Conservation (phyloP, 2,113 vertebrate genomes). For the Phoenicopterus ruber region DNA sequence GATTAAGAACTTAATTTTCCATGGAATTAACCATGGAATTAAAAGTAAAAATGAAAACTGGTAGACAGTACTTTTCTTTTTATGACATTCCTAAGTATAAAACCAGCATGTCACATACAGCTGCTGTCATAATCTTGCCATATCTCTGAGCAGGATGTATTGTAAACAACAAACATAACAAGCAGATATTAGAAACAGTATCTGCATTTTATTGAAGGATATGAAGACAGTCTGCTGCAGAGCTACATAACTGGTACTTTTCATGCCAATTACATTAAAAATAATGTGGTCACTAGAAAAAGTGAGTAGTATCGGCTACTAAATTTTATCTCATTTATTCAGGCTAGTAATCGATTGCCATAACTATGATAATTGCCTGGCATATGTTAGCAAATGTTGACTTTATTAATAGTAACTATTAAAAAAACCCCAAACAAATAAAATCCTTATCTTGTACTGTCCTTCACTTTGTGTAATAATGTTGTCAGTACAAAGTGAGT, state of each 20-base stretch:
- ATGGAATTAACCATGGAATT: not conserved
- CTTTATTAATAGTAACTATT: not conserved
- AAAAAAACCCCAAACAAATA: not conserved
- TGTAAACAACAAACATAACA: not conserved
- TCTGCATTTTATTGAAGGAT: not conserved
- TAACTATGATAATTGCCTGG: not conserved
- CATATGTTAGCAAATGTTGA: not conserved
- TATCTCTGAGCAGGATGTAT: not conserved
- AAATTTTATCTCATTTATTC: not conserved
- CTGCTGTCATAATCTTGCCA: not conserved
- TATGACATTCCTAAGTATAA: not conserved
- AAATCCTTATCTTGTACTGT: not conserved
- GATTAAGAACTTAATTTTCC: constrained; percentile 20
- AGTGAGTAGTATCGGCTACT: not conserved
- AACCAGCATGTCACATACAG: not conserved
- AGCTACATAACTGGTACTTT: not conserved
- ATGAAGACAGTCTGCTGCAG: not conserved
- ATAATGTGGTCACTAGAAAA: not conserved
- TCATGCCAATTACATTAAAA: not conserved
- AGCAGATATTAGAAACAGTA: not conserved
- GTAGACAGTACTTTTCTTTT: not conserved
- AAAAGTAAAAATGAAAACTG: not conserved
- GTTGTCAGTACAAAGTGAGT: not conserved
- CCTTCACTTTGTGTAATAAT: not conserved
- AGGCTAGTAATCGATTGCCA: not conserved